phyloP scores from a whole-genome alignment of 2,113 vertebrate species.

The Xerus inauris region DNA sequence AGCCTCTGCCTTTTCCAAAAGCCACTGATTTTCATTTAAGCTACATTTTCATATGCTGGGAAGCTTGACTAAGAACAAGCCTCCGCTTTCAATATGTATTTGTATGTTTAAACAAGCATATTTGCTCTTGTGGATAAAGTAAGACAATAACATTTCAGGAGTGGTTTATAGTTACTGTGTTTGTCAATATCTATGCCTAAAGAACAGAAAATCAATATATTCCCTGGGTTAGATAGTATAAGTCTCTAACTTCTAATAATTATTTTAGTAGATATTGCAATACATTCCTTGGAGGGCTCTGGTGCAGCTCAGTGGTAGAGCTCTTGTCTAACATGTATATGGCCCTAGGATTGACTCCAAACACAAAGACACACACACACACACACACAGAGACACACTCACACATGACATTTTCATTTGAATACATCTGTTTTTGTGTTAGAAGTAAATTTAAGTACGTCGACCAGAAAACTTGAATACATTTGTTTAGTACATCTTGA shows the following conservation, averaged over 20 bases:
- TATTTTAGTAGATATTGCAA: neutral
- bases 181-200: neutral
- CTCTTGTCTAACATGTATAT: no score
- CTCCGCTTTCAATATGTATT: neutral
- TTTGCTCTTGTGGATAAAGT: neutral
- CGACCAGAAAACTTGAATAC: neutral
- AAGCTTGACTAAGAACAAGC: no score
- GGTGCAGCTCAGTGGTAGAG: neutral
- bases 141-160: neutral
- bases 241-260: neutral
- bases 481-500: neutral
- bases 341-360: neutral
- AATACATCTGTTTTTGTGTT: neutral
- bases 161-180: neutral
- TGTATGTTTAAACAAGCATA: neutral
- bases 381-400: no score
- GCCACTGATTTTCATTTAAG: neutral
- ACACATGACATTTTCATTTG: neutral
- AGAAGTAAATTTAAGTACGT: constrained; percentile 11
- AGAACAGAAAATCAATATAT: neutral
- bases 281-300: neutral
- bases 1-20: neutral
- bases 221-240: neutral
- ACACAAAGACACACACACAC: neutral
- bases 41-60: neutral